Evolutionary conservation across 2,797 vertebrate species (phyloP).

Genomic region (Mus minutoides): DNA sequence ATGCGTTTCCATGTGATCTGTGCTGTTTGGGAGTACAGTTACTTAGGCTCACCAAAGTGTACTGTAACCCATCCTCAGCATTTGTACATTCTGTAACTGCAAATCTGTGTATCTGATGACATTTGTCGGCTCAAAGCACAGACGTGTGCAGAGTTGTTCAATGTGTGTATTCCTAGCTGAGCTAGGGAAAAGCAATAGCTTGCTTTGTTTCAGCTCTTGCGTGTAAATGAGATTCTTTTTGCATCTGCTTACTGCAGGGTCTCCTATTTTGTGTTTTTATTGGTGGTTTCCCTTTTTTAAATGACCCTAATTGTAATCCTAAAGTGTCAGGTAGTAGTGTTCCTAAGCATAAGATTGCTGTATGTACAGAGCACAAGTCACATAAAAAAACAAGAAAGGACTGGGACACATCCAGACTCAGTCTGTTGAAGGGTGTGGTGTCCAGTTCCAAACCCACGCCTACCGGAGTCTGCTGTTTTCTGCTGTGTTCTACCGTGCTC

Average conservation of each 20-base stretch:
- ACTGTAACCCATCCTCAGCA: background rate
- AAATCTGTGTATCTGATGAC: slow-evolving; percentile 20
- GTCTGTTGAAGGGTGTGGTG: background rate
- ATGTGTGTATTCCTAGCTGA: background rate
- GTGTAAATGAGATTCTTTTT: background rate
- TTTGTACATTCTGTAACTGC: slow-evolving; percentile 1
- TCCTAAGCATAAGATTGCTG: background rate
- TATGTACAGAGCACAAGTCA: background rate
- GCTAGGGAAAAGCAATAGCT: background rate
- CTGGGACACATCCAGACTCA: background rate
- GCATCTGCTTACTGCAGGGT: background rate
- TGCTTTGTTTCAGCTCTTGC: background rate
- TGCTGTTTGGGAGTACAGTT: background rate
- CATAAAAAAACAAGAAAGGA: background rate
- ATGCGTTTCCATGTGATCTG: background rate
- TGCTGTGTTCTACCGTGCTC: background rate
- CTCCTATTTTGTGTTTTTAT: background rate
- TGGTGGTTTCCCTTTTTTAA: slow-evolving; percentile 6
- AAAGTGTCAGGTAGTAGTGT: background rate
- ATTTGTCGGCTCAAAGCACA: background rate
- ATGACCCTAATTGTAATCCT: background rate
- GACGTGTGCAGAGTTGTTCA: background rate
- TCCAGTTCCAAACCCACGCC: background rate
- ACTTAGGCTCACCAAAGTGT: background rate
- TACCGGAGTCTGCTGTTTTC: background rate